Evolutionary conservation across 2,797 vertebrate genomes (phyloP).

Genomic region (Arnoldichthys spilopterus): DNA sequence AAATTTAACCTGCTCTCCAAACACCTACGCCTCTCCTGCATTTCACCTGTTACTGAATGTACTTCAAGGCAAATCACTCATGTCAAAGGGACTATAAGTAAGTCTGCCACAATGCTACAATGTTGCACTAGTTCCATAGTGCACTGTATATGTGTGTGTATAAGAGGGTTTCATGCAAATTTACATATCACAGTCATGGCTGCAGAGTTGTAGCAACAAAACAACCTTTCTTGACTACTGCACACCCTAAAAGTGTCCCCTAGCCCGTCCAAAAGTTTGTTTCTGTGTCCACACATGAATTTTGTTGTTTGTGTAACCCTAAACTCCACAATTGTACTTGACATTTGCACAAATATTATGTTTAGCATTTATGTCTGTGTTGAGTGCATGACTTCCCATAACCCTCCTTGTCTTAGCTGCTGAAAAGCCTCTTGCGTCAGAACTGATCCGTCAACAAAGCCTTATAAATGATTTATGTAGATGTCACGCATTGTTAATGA

Average conservation of each 20-base stretch:
- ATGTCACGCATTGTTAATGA: constrained; percentile 15
- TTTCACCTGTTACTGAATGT: constrained; percentile 33
- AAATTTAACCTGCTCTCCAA: constrained; percentile 47
- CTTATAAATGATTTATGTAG: constrained; percentile 16
- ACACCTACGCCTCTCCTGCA: constrained; percentile 32
- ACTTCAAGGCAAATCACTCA: constrained; percentile 28
- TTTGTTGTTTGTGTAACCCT: constrained; percentile 2
- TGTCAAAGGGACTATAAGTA: constrained; percentile 20
- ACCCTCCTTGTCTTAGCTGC: not conserved
- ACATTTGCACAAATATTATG: constrained; percentile 39
- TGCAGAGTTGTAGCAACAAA: not conserved
- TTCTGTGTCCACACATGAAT: constrained; percentile 5
- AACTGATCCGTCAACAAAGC: not conserved
- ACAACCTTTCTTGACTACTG: not conserved
- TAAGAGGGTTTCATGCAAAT: constrained; percentile 10
- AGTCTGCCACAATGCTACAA: constrained; percentile 24
- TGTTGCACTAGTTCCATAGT: constrained; percentile 29
- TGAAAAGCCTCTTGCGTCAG: constrained; percentile 8
- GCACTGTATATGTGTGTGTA: constrained; percentile 15
- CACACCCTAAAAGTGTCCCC: too few relatives aligned
- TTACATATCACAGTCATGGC: not conserved
- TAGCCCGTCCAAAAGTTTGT: constrained; percentile 4
- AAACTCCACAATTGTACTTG: constrained; percentile 21
- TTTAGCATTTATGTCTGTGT: not conserved
- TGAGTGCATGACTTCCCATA: not conserved